Evolutionary conservation across 2,113 vertebrate species (phyloP), one percentile per base, ranked within the genome.

Genomic region (Calidris pygmaea): DNA sequence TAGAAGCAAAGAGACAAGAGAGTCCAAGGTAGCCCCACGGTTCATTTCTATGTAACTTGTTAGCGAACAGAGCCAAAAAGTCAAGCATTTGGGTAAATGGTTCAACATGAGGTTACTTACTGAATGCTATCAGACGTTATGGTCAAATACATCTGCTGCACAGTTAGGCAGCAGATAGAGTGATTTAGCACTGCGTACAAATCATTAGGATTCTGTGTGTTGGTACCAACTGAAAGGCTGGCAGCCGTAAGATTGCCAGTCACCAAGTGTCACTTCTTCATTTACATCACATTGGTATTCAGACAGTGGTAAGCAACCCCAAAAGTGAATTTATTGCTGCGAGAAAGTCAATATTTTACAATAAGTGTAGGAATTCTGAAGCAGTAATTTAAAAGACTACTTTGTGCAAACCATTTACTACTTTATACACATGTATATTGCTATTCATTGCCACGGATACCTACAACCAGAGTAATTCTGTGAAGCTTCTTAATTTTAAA

Each of bases 261-360:
- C 95, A 93, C 43, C 0, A 1, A 82, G 71, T 68, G 86, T 86
- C 68, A 77, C 68, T 95, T 95, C 88, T 95, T 96, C 95, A 96
- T 97, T 98, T 97, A 43, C 89, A 97, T 96, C 74, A 53, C 73
- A 95, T 97, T 97, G 94, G 68, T 93, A 98, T 98, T 97, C 98
- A 92, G 77, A 75, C 15, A 45, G 94, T 45, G 50, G 65, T 72
- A 79, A 73, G 65, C 84, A 95, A 94, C 80, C 27, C 17, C 18
- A 94, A 97, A 97, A 98, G 95, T 92, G 88, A 97, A 97, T 98
- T 95, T 97, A 96, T 93, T 93, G 87, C 92, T 86, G 56, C 4
- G 0, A 97, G 91, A 96, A 98, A 98, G 97, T 98, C 98, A 98
- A 97, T 98, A 98, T 95, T 98, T 98, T 95, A 95, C 87, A 96